Conservation (phyloP, 2,888 invertebrate species). For the Phymatocera aterrima region DNA sequence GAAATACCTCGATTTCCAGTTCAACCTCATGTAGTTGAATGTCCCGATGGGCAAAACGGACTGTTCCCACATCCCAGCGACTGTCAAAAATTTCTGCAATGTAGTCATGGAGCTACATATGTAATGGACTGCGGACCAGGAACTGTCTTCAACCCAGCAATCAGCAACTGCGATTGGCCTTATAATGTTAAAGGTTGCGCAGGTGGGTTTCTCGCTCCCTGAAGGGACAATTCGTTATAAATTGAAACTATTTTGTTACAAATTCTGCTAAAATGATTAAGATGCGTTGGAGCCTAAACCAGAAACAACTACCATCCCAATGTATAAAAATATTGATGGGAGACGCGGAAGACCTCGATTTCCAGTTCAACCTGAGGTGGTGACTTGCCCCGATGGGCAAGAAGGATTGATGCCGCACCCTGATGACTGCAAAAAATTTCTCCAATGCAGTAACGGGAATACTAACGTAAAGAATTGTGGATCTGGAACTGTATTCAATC, state of each 20-base stretch:
- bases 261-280: background rate
- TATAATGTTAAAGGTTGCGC: constrained; percentile 70
- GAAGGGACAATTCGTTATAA: background rate
- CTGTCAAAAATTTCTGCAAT: constrained; percentile 73
- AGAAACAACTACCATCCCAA: constrained; percentile 2
- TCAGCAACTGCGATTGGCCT: constrained; percentile 72
- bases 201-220: background rate
- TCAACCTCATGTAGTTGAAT: constrained; percentile 45
- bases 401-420: constrained; percentile 73
- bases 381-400: constrained; percentile 55
- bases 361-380: background rate
- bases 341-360: background rate
- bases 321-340: background rate
- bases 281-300: background rate
- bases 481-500: constrained; percentile 74
- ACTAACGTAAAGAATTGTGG: constrained; percentile 72
- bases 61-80: constrained; percentile 71
- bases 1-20: background rate
- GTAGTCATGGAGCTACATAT: constrained; percentile 69
- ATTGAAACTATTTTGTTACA: background rate
- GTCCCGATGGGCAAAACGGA: constrained; percentile 61
- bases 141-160: constrained; percentile 72
- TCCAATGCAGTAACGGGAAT: constrained; percentile 71
- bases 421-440: constrained; percentile 71
- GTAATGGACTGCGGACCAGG: constrained; percentile 74